Evolutionary conservation across 2,888 invertebrate genomes (phyloP), one percentile per base, ranked within the genome.

Genomic region (Tenthredo scrophulariae): DNA sequence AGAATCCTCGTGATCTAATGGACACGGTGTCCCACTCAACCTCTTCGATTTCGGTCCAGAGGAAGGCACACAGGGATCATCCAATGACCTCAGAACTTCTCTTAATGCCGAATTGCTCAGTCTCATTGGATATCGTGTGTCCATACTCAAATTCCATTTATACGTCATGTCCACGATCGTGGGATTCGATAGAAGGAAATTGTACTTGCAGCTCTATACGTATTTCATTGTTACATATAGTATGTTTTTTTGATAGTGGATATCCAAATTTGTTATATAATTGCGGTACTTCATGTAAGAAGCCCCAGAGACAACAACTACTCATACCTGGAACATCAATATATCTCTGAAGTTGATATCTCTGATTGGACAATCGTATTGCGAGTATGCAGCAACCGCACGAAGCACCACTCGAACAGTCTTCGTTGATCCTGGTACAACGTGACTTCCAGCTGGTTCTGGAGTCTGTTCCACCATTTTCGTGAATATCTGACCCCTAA

Each of bases 341-440:
- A 95, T 96, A 87, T 96, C 95, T 3, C 91, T 92, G 86, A 96
- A 93, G 75, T 89, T 77, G 29, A 94, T 94, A 74, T 94, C 93
- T 3, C 91, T 87, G n/a, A 94, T 89, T 2, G 92, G 89, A 87
- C 94, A 94, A 0, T 87, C 86, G 87, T 94, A 96, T 88, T 93
- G 94, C 0, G 95, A 93, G 87, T 95, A 95, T 88, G 95, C 95
- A 1, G 95, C 94, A 22, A 92, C 91, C 2, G 94, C 95, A 3
- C 94, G 94, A 86, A 95, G 93, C 6, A 95, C 90, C 3, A 96
- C 89, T 18, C 94, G 90, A 85, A 96, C 94, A 6, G 90, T 86
- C 84, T 90, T 91, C 0, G 37, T 67, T 0, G 91, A 90, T 26
- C 91, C 92, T 2, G 89, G 85, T 6, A 93, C 58, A 2, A 91